Evolutionary conservation across 2,888 invertebrate species (phyloP).

Genomic region (Caenorhabditis sinica): DNA sequence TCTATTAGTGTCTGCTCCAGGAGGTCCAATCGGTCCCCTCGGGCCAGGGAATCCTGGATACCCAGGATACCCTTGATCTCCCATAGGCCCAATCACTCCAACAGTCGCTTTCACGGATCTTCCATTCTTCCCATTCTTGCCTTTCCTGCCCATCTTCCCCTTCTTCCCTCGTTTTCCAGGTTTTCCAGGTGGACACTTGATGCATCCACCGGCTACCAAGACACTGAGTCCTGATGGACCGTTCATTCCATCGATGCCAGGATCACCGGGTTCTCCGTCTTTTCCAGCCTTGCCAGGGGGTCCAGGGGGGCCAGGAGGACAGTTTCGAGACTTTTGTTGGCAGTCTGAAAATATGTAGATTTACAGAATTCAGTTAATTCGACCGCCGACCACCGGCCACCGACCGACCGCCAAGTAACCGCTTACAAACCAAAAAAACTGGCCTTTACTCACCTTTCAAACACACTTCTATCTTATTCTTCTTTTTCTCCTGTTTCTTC

Average conservation of each 20-base stretch:
- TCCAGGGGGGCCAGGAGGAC: constrained; percentile 58
- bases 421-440: no score
- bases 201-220: constrained; percentile 25
- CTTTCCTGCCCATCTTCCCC: constrained; percentile 38
- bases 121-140: constrained; percentile 42
- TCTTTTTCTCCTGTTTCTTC: constrained; percentile 36
- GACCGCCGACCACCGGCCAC: no score
- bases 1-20: constrained; percentile 35
- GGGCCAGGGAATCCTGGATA: constrained; percentile 57
- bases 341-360: constrained; percentile 26
- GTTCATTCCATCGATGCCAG: constrained; percentile 32
- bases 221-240: constrained; percentile 53
- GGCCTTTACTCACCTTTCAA: constrained; percentile 19
- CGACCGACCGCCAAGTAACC: no score
- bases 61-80: constrained; percentile 36
- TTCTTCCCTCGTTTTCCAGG: constrained; percentile 29
- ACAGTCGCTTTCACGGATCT: constrained; percentile 45
- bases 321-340: constrained; percentile 25
- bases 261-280: constrained; percentile 34
- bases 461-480: constrained; percentile 3
- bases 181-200: constrained; percentile 40
- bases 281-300: constrained; percentile 33
- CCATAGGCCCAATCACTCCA: constrained; percentile 34
- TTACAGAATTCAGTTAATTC: no score
- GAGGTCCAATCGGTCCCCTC: constrained; percentile 47